Percentiles rank a stretch among this genome's conserved stretches.
These are phyloP conservation scores for Leucania comma DNA, from an alignment of 2,888 invertebrate species.

Conservation along the genomic window DNA sequence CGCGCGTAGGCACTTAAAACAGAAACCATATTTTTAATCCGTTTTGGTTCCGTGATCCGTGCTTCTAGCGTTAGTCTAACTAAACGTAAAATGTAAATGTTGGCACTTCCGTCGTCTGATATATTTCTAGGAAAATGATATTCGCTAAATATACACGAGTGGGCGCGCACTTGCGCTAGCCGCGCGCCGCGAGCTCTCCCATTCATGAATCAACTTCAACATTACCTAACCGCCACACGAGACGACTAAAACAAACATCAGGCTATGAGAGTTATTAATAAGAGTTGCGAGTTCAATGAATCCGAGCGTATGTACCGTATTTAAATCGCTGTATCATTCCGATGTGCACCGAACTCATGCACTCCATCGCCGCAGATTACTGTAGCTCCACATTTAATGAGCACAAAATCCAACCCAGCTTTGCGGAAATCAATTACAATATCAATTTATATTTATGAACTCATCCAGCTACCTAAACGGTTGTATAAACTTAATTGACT, in stretches of 20 bases:
- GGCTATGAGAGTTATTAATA: conserved; percentile 88
- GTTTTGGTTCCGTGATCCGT: conserved; percentile 44
- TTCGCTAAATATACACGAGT: conserved; percentile 86
- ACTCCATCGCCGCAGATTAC: conserved; percentile 70
- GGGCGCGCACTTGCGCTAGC: conserved; percentile 77
- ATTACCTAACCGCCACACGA: conserved; percentile 86
- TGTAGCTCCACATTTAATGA: conserved; percentile 68
- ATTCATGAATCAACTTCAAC: conserved; percentile 90
- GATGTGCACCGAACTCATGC: conserved; percentile 74
- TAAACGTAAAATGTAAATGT: conserved; percentile 77
- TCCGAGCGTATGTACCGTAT: conserved; percentile 78
- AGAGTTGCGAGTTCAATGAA: conserved; percentile 89
- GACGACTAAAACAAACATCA: conserved; percentile 86
- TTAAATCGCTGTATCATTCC: conserved; percentile 81
- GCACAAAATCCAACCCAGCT: conserved; percentile 72
- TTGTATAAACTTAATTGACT: conserved; percentile 80
- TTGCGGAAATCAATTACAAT: conserved; percentile 79
- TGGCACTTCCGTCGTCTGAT: conserved; percentile 85
- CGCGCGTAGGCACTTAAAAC: conserved; percentile 37
- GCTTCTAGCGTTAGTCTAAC: conserved; percentile 68
- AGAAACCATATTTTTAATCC: conserved; percentile 34
- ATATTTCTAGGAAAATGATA: conserved; percentile 85
- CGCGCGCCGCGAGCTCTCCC: conserved; percentile 79
- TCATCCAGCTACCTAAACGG: conserved; percentile 74
- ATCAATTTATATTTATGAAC: conserved; percentile 77